These are phyloP conservation scores for Polypedilum pembai DNA, from an alignment of 1,140 invertebrate species.

Conservation along the genomic window DNA sequence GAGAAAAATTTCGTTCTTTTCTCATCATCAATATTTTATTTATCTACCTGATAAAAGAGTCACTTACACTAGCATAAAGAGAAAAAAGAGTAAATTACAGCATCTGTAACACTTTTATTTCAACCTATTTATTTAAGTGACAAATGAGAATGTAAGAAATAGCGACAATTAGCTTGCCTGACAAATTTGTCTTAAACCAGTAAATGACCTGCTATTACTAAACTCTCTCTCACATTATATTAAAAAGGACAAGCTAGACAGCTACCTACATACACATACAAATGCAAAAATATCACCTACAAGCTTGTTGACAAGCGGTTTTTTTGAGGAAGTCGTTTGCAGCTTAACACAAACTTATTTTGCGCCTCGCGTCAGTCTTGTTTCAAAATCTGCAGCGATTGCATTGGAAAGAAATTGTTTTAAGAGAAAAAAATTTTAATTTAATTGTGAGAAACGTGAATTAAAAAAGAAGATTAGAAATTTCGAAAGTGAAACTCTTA, in stretches of 20 bases:
- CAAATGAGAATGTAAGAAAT: no score
- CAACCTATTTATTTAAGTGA: no score
- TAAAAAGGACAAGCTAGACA: neutral
- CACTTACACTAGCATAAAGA: no score
- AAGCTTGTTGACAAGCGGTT: neutral
- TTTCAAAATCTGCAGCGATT: neutral
- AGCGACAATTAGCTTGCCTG: neutral
- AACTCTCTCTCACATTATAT: neutral
- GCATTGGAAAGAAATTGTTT: neutral
- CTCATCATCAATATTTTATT: no score
- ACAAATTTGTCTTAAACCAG: neutral
- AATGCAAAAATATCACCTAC: no score
- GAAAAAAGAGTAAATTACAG: no score
- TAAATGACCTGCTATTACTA: neutral
- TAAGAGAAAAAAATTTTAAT: no score
- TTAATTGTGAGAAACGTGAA: neutral
- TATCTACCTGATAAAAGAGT: no score
- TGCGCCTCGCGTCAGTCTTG: conserved; percentile 1
- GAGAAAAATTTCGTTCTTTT: no score
- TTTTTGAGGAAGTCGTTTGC: neutral
- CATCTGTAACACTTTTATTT: no score
- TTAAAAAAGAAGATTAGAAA: neutral
- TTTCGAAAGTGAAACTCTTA: neutral
- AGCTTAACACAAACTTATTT: neutral
- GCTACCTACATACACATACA: conserved; percentile 1